A percentile compares a stretch with the other conserved stretches of the same genome.
These are phyloP conservation scores for Sorex maritimensis DNA, from an alignment of 2,797 vertebrate genomes.

Conservation along the genomic window DNA sequence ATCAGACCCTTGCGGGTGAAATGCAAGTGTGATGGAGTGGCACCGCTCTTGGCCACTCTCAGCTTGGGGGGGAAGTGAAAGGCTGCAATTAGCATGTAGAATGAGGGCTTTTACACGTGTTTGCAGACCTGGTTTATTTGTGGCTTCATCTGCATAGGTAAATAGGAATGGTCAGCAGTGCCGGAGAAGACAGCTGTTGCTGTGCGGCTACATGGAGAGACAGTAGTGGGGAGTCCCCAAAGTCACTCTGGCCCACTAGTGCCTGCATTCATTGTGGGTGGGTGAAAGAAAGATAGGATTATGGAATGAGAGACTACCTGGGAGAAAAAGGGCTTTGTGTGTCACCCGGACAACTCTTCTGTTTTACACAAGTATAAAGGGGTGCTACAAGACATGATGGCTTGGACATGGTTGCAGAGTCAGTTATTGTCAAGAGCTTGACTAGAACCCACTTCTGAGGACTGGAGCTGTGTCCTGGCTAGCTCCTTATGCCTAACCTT, in stretches of 20 bases:
- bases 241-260: rapidly evolving
- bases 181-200: constrained; percentile 46
- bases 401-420: not conserved
- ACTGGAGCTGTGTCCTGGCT: not conserved
- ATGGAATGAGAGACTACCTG: not conserved
- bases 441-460: not conserved
- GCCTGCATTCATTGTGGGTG: not conserved
- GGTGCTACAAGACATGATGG: not conserved
- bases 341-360: not conserved
- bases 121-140: constrained; percentile 32
- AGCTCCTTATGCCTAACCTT: too few relatives aligned
- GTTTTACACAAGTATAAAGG: not conserved
- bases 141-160: constrained; percentile 78
- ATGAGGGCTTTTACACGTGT: not conserved
- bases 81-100: constrained; percentile 5
- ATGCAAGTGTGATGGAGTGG: not conserved
- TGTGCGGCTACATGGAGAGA: constrained; percentile 21
- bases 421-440: rapidly evolving
- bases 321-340: not conserved
- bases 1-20: not conserved
- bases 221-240: constrained; percentile 64
- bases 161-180: constrained; percentile 51
- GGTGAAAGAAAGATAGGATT: not conserved
- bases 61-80: constrained; percentile 29
- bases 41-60: not conserved